These are phyloP conservation scores for Serilophus lunatus DNA, from an alignment of 2,113 vertebrate genomes.

Conservation along the genomic window DNA sequence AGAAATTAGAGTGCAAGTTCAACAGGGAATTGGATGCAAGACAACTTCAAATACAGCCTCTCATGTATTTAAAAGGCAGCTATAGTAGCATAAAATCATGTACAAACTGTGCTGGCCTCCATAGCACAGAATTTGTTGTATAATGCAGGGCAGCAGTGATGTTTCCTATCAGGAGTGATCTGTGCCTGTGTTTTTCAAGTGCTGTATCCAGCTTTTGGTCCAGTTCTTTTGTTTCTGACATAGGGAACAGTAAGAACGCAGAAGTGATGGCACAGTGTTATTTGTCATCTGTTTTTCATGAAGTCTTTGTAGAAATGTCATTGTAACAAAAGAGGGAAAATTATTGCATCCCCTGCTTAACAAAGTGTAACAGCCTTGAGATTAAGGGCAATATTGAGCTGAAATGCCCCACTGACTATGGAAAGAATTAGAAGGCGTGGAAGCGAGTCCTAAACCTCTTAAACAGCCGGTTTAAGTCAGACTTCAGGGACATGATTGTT, in stretches of 20 bases:
- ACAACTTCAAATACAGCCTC: background rate
- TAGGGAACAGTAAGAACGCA: background rate
- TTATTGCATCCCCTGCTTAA: background rate
- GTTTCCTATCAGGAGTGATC: background rate
- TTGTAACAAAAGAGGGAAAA: background rate
- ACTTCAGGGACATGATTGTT: background rate
- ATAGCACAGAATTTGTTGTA: background rate
- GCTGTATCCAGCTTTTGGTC: background rate
- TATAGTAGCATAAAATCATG: background rate
- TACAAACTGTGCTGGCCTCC: background rate
- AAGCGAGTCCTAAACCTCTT: background rate
- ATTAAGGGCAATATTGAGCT: background rate
- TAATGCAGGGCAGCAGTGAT: background rate
- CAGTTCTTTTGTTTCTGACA: background rate
- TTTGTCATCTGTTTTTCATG: background rate
- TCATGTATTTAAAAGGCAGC: background rate
- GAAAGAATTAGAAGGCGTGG: background rate
- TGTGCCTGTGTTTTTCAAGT: background rate
- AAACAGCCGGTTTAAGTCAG: background rate
- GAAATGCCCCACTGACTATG: background rate
- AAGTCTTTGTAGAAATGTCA: background rate
- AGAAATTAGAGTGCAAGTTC: conserved; percentile 7
- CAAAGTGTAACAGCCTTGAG: background rate
- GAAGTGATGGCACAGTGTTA: background rate
- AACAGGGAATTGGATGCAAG: background rate